Conservation (phyloP, 2,113 vertebrate species). For the Micronycteris hirsuta region DNA sequence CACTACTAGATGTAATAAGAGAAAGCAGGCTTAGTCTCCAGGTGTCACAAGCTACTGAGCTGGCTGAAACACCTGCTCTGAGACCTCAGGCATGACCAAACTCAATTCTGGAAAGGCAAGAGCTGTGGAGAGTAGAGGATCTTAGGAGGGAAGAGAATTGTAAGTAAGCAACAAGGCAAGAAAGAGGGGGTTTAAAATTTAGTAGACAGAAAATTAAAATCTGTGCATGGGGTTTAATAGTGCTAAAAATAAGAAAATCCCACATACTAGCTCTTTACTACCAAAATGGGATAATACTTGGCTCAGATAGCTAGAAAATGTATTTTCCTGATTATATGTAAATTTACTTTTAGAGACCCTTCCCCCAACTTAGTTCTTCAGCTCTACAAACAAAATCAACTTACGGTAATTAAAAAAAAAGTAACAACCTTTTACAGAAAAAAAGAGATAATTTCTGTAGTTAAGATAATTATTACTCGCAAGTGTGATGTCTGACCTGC, state of each 20-base stretch:
- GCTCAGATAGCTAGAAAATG: neutral
- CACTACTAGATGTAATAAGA: neutral
- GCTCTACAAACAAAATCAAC: neutral
- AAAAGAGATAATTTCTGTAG: neutral
- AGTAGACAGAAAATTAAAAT: neutral
- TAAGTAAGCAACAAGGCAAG: neutral
- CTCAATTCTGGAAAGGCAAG: neutral
- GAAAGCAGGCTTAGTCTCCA: neutral
- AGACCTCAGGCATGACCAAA: neutral
- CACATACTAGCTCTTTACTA: neutral
- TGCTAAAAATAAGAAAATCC: neutral
- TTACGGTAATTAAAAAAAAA: neutral
- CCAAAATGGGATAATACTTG: neutral
- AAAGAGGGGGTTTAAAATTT: neutral
- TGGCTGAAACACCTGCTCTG: neutral
- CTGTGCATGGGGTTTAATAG: neutral
- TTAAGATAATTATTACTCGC: slow-evolving; percentile 1
- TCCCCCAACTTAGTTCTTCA: neutral
- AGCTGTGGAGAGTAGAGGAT: neutral
- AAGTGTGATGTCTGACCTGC: neutral
- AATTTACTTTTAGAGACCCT: neutral
- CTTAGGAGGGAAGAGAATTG: neutral
- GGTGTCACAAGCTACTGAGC: neutral
- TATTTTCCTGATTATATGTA: neutral
- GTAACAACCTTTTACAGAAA: neutral